Percentiles rank a stretch among this genome's conserved stretches.
Conservation (phyloP, 1,140 invertebrate genomes). For the Papilio dardanus region DNA sequence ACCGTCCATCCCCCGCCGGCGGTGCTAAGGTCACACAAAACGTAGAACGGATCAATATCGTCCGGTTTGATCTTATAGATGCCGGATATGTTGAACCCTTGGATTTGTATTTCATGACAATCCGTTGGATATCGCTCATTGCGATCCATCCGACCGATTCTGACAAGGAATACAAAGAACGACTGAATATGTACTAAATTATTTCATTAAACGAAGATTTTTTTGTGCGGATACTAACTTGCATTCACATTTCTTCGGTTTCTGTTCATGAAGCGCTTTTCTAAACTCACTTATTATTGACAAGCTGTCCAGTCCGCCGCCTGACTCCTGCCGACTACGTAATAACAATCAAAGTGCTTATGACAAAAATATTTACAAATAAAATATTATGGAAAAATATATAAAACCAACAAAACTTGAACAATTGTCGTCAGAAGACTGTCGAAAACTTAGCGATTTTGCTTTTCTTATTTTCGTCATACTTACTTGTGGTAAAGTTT, state of each 20-base stretch:
- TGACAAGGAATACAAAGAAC: conserved; percentile 33
- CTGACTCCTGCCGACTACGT: conserved; percentile 42
- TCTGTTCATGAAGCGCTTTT: conserved; percentile 65
- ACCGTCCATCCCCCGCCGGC: conserved; percentile 85
- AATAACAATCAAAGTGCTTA: neutral
- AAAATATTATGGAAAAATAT: neutral
- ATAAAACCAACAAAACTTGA: too few relatives aligned
- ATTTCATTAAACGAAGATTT: neutral
- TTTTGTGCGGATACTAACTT: conserved; percentile 53
- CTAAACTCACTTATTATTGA: conserved; percentile 66
- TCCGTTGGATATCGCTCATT: conserved; percentile 71
- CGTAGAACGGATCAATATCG: conserved; percentile 83
- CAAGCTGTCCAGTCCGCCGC: conserved; percentile 48
- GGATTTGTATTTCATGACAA: conserved; percentile 73
- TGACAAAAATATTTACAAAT: neutral
- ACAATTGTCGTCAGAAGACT: too few relatives aligned
- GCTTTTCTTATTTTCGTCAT: neutral
- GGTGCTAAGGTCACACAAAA: conserved; percentile 84
- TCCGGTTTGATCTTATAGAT: conserved; percentile 76
- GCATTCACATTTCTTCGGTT: conserved; percentile 69
- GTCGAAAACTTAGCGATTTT: too few relatives aligned
- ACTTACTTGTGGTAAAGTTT: conserved; percentile 38
- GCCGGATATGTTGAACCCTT: conserved; percentile 75
- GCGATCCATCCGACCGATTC: conserved; percentile 57
- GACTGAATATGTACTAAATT: neutral